Evolutionary conservation across 2,113 vertebrate genomes (phyloP).

Genomic region (Amphiprion ocellaris): DNA sequence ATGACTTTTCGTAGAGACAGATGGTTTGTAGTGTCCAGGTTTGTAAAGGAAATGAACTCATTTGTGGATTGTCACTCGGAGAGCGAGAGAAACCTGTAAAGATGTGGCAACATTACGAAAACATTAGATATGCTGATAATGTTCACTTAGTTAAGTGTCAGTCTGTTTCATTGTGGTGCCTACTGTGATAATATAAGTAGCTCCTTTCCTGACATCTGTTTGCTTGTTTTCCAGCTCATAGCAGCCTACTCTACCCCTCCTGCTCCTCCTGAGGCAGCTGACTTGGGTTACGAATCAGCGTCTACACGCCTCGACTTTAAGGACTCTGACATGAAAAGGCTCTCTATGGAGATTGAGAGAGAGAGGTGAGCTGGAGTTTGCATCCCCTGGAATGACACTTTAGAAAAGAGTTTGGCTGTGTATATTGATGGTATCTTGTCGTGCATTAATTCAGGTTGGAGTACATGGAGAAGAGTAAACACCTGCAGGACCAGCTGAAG

Average conservation of each 20-base stretch:
- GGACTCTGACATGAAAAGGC: slow-evolving; percentile 92
- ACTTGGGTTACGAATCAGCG: slow-evolving; percentile 81
- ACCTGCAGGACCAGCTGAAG: slow-evolving; percentile 92
- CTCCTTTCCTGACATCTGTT: not conserved
- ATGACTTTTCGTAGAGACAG: not conserved
- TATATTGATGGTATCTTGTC: not conserved
- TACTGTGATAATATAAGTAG: not conserved
- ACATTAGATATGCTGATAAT: not conserved
- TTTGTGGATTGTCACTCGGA: not conserved
- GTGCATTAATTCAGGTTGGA: slow-evolving; percentile 83
- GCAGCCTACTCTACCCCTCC: slow-evolving; percentile 83
- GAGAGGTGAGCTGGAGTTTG: slow-evolving; percentile 84
- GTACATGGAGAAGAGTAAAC: slow-evolving; percentile 94
- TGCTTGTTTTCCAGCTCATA: slow-evolving; percentile 75
- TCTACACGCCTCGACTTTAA: slow-evolving; percentile 88
- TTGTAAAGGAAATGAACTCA: not conserved
- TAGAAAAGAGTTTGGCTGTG: not conserved
- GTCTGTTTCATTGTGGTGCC: not conserved
- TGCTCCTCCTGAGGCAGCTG: slow-evolving; percentile 78
- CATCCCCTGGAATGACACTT: not conserved
- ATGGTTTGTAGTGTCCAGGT: not conserved
- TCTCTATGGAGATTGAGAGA: slow-evolving; percentile 94
- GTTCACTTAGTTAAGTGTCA: not conserved
- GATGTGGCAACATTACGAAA: not conserved
- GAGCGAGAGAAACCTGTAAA: not conserved